Percentiles rank a stretch among this genome's conserved stretches.
These are phyloP conservation scores for Tipula confusa DNA, from an alignment of 2,888 invertebrate species.

Conservation along the genomic window DNA sequence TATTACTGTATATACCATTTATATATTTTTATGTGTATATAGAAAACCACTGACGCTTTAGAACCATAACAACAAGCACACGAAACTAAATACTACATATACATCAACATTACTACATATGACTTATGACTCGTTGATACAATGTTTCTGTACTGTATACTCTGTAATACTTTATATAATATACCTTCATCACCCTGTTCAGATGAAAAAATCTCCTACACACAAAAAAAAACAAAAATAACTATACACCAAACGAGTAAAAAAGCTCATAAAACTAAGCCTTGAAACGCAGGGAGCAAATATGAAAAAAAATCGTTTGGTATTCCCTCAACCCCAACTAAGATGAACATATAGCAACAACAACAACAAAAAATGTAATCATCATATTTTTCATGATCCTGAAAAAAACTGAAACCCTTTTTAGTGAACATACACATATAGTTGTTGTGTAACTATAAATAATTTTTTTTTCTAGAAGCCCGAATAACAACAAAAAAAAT, in stretches of 20 bases:
- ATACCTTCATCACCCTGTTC: background rate
- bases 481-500: background rate
- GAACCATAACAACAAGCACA: background rate
- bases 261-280: constrained; percentile 3
- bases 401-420: constrained; percentile 12
- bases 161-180: no score
- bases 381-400: constrained; percentile 20
- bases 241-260: background rate
- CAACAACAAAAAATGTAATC: constrained; percentile 3
- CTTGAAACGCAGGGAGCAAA: background rate
- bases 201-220: background rate
- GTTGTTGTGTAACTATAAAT: background rate
- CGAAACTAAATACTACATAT: background rate
- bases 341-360: background rate
- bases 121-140: background rate
- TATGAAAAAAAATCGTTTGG: background rate
- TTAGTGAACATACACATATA: background rate
- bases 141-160: background rate
- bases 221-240: no score
- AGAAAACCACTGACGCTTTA: background rate
- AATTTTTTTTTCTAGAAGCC: background rate
- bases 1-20: background rate
- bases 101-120: constrained; percentile 12
- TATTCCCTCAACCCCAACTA: background rate
- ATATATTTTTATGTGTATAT: no score